Percentiles rank a stretch among this genome's conserved stretches.
These are phyloP conservation scores for Hepsetus odoe DNA, from an alignment of 2,113 vertebrate species.

Conservation along the genomic window DNA sequence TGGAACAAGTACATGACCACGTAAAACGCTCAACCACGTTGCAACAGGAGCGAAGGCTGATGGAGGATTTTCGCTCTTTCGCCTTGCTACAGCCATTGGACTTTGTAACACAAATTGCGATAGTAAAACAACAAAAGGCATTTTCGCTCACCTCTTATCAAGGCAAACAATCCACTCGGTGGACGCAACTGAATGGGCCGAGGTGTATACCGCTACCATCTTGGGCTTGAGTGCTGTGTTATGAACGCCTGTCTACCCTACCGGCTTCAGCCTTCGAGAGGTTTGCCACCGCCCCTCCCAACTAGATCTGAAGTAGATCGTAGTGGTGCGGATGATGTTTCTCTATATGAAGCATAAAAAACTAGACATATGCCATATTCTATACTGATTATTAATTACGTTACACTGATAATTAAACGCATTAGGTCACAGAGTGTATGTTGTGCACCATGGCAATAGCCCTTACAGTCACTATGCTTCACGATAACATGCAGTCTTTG, in stretches of 20 bases:
- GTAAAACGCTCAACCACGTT: background rate
- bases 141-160: slow-evolving; percentile 88
- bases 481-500: no score
- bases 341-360: background rate
- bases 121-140: background rate
- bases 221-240: slow-evolving; percentile 68
- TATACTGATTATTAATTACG: no score
- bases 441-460: background rate
- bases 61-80: slow-evolving; percentile 1
- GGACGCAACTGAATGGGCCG: slow-evolving; percentile 81
- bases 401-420: background rate
- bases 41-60: background rate
- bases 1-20: background rate
- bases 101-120: background rate
- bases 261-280: slow-evolving; percentile 47
- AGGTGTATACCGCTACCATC: slow-evolving; percentile 91
- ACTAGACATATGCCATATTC: background rate
- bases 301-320: slow-evolving; percentile 39
- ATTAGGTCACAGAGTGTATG: background rate
- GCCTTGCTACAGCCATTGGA: slow-evolving; percentile 31
- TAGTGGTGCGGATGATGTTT: background rate
- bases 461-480: no score
- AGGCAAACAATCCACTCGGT: slow-evolving; percentile 94
- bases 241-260: slow-evolving; percentile 46
- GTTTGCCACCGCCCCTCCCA: background rate